These are phyloP conservation scores for Pyrgus malvae DNA, from an alignment of 2,888 invertebrate genomes.

Conservation along the genomic window DNA sequence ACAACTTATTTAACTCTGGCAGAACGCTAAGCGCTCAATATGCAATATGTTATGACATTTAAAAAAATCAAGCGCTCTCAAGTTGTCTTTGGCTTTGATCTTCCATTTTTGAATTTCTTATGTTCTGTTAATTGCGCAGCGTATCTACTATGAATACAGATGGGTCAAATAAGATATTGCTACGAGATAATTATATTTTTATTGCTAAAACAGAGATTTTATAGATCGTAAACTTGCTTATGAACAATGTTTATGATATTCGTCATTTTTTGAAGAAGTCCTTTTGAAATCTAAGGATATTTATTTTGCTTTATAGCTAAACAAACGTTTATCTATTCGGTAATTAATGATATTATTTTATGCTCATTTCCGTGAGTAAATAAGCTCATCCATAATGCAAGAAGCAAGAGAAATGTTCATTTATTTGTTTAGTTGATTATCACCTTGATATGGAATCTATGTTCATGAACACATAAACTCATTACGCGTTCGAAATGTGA, in stretches of 20 bases:
- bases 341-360: too few species aligned
- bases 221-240: background rate
- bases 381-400: too few species aligned
- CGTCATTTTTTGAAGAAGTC: background rate
- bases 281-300: background rate
- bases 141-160: background rate
- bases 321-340: too few species aligned
- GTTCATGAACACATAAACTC: constrained; percentile 6
- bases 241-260: background rate
- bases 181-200: background rate
- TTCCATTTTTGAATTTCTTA: constrained; percentile 27
- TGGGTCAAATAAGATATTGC: background rate
- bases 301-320: too few species aligned
- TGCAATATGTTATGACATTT: constrained; percentile 41
- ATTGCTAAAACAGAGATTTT: background rate
- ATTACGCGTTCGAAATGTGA: constrained; percentile 30
- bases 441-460: too few species aligned
- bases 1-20: constrained; percentile 28
- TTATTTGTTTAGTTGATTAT: too few species aligned
- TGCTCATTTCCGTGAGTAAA: too few species aligned
- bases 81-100: constrained; percentile 35
- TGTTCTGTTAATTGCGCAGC: constrained; percentile 15
- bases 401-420: too few species aligned
- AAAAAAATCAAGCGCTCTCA: constrained; percentile 35
- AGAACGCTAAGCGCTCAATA: constrained; percentile 37